phyloP scores from a whole-genome alignment of 2,888 invertebrate species.

The Zhuqinia jingwanae region DNA sequence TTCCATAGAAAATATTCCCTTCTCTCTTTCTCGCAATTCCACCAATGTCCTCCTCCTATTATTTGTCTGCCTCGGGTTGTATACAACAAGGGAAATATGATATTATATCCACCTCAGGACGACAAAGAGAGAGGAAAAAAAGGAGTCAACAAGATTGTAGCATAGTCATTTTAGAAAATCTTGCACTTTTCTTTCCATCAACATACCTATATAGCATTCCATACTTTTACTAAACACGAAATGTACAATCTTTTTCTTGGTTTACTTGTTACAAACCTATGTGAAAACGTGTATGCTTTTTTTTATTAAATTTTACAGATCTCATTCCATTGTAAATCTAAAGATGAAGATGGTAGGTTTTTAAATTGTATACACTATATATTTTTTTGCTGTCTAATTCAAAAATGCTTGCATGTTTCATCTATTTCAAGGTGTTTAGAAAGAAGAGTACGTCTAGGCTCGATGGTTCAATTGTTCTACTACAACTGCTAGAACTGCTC shows the following conservation, averaged over 20 bases:
- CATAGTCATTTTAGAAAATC: not conserved
- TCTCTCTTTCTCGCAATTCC: constrained; percentile 2
- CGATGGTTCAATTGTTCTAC: not conserved
- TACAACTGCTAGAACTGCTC: too few species aligned
- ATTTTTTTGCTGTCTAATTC: constrained; percentile 52
- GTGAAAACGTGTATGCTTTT: not conserved
- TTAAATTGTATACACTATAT: constrained; percentile 34
- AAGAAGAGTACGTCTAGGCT: constrained; percentile 2
- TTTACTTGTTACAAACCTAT: too few species aligned
- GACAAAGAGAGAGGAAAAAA: not conserved
- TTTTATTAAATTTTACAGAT: constrained; percentile 43
- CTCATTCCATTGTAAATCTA: constrained; percentile 29
- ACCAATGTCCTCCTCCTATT: not conserved
- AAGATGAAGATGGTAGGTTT: not conserved
- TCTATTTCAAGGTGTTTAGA: constrained; percentile 48
- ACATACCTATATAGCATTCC: too few species aligned
- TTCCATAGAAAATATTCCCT: not conserved
- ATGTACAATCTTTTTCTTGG: not conserved
- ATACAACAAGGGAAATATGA: constrained; percentile 41
- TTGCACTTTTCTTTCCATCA: not conserved
- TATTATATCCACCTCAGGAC: constrained; percentile 1
- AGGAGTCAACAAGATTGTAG: constrained; percentile 7
- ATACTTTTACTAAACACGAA: not conserved
- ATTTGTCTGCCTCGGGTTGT: constrained; percentile 45
- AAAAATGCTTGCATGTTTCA: not conserved